Evolutionary conservation across 2,888 invertebrate genomes (phyloP).

Genomic region (Apamea anceps): DNA sequence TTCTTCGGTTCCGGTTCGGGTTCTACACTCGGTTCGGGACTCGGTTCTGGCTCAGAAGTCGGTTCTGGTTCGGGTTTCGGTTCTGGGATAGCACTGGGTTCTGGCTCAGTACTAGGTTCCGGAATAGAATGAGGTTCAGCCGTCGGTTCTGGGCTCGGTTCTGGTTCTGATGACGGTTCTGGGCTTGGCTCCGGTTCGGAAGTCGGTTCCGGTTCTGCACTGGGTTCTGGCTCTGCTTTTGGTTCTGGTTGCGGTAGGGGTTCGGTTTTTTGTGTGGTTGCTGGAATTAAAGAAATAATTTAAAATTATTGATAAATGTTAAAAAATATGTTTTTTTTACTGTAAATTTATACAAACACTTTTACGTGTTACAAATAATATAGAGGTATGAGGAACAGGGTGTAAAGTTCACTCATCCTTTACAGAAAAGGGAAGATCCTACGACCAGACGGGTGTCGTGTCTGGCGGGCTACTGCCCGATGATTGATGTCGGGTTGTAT

Average conservation of each 20-base stretch:
- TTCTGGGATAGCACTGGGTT: constrained; percentile 77
- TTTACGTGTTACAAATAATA: too few relatives aligned
- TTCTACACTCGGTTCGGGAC: constrained; percentile 72
- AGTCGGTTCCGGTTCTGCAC: constrained; percentile 58
- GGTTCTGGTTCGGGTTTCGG: constrained; percentile 78
- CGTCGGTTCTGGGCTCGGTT: constrained; percentile 70
- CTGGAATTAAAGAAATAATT: constrained; percentile 60
- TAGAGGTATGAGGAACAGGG: too few relatives aligned
- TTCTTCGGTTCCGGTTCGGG: constrained; percentile 80
- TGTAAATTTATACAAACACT: not conserved
- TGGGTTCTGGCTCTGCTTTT: constrained; percentile 75
- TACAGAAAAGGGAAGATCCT: too few relatives aligned
- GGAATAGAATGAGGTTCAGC: constrained; percentile 69
- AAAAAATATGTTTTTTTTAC: not conserved
- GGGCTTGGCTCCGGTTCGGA: constrained; percentile 65
- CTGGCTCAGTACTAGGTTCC: constrained; percentile 70
- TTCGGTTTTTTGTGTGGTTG: constrained; percentile 72
- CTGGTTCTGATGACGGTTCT: constrained; percentile 68
- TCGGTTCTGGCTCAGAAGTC: constrained; percentile 73
- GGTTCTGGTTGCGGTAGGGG: constrained; percentile 69
- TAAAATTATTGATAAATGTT: not conserved
- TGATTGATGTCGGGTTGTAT: too few relatives aligned
- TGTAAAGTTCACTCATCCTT: too few relatives aligned
- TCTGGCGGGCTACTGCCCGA: too few relatives aligned
- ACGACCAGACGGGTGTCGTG: too few relatives aligned